Conservation (phyloP, 2,113 vertebrate species). For the Vidua chalybeata region DNA sequence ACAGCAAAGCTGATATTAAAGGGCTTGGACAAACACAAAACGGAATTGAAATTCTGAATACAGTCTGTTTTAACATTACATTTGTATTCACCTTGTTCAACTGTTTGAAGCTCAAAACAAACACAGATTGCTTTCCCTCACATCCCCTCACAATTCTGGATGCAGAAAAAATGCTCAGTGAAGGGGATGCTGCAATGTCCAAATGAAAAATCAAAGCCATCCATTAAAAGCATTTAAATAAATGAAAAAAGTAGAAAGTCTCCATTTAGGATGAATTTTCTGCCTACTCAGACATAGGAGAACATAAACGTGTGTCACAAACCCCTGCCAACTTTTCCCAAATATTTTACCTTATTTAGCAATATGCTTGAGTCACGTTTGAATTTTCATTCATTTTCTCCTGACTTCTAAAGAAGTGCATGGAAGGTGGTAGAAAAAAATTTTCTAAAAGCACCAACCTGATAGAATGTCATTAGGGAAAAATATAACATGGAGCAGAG, state of each 20-base stretch:
- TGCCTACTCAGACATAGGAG: background rate
- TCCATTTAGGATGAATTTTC: background rate
- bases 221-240: background rate
- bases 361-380: background rate
- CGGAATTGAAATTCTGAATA: background rate
- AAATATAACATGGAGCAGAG: background rate
- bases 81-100: background rate
- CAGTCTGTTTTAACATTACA: background rate
- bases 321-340: background rate
- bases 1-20: background rate
- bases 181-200: background rate
- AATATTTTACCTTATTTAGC: conserved; percentile 17
- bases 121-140: background rate
- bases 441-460: conserved; percentile 11
- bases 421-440: conserved; percentile 13
- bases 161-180: background rate
- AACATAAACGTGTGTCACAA: background rate
- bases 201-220: background rate
- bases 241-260: background rate
- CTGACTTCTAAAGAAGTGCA: conserved; percentile 10
- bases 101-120: background rate
- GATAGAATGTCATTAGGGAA: conserved; percentile 37
- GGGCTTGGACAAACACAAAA: background rate
- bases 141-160: background rate
- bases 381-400: conserved; percentile 7